phyloP scores from a whole-genome alignment of 1,140 invertebrate genomes.

The Diuraphis noxia region DNA sequence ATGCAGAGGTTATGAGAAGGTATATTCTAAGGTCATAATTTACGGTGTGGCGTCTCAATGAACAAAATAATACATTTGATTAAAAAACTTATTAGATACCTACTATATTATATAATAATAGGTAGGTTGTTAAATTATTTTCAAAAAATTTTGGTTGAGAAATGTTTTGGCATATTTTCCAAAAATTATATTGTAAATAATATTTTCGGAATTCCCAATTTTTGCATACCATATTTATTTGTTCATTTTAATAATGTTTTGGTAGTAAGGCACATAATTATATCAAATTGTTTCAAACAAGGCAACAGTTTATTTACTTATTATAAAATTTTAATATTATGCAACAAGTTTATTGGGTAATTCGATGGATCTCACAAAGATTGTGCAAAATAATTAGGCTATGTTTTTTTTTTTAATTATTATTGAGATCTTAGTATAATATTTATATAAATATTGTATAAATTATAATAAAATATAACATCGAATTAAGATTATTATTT shows the following conservation, averaged over 20 bases:
- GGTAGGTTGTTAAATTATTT: background rate
- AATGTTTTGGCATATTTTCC: background rate
- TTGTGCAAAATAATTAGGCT: background rate
- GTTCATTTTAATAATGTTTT: background rate
- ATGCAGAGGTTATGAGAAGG: background rate
- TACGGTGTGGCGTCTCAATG: background rate
- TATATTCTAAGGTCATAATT: conserved; percentile 3
- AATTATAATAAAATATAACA: background rate
- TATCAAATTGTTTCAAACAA: background rate
- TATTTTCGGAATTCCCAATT: background rate
- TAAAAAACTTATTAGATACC: background rate
- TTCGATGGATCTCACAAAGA: background rate
- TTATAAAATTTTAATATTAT: too few relatives aligned
- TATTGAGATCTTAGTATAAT: background rate
- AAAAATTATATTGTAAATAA: background rate
- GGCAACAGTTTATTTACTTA: too few relatives aligned
- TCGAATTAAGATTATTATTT: background rate
- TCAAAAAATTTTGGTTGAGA: background rate
- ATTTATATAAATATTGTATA: background rate
- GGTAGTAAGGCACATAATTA: background rate
- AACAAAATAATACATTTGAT: background rate
- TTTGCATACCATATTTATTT: background rate
- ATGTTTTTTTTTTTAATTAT: background rate
- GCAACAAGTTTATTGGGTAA: background rate
- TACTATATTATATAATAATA: too few relatives aligned